Evolutionary conservation across 2,888 invertebrate species (phyloP).

Genomic region (Zygaena filipendulae): DNA sequence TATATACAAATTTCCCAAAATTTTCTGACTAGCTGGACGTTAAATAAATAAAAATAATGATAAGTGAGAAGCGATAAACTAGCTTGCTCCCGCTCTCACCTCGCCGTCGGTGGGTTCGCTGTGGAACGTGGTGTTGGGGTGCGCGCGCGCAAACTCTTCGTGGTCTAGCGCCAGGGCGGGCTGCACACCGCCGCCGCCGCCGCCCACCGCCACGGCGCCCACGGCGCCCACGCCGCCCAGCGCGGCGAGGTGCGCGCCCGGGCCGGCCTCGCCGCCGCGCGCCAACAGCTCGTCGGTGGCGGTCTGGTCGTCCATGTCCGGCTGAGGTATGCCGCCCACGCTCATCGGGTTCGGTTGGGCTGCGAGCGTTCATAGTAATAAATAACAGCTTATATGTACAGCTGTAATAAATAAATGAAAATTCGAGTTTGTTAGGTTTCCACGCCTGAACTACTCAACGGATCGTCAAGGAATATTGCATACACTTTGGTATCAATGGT

Average conservation of each 20-base stretch:
- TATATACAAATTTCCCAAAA: no score
- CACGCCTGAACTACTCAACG: no score
- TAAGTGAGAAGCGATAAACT: no score
- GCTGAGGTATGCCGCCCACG: conserved; percentile 37
- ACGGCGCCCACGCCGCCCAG: conserved; percentile 44
- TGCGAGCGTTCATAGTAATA: no score
- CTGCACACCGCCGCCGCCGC: conserved; percentile 41
- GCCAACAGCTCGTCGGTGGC: conserved; percentile 44
- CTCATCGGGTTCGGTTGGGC: conserved; percentile 35
- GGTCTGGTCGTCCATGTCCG: conserved; percentile 55
- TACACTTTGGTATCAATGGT: no score
- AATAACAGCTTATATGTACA: neutral
- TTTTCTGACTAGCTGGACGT: no score
- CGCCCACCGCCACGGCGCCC: conserved; percentile 54
- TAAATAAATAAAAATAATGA: no score
- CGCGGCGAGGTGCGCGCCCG: conserved; percentile 29
- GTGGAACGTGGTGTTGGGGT: conserved; percentile 62
- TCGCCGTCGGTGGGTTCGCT: conserved; percentile 51
- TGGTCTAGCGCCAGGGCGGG: conserved; percentile 47
- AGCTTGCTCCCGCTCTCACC: no score
- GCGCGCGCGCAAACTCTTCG: conserved; percentile 59
- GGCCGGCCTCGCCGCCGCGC: conserved; percentile 15
- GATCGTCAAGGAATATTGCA: no score
- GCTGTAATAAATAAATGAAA: conserved; percentile 27
- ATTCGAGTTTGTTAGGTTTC: no score